Evolutionary conservation across 2,797 vertebrate genomes (phyloP), one percentile per base, ranked within the genome.

Genomic region (Phataginus tetradactyla): DNA sequence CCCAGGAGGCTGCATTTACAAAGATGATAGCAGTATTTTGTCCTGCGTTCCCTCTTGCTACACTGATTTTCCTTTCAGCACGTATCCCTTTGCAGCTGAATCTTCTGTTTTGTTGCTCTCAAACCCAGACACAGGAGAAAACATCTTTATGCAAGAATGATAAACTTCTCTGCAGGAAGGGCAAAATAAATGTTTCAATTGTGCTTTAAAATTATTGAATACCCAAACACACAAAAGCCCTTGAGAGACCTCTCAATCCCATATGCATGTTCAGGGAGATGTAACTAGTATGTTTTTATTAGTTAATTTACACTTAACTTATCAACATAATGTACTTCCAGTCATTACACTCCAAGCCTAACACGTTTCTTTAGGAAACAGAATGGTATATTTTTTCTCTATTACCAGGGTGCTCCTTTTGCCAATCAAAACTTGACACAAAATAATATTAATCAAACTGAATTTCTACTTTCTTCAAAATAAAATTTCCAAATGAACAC

Each of bases 391-490:
- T 59, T 79, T 80, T 78, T 91, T 34, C 45, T 88, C 25, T 84
- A 11, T 85, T 49, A 79, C 85, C 29, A 51, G 12, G 17, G 10
- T 83, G 4, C 9, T 75, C n/a, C 42, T 94, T 94, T 94, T 88
- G 34, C 13, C 53, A 94, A 90, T 25, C 68, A 34, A 96, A 96
- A 95, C 17, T 90, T 80, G 42, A 72, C 49, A 86, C 1, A 57
- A 79, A 59, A 66, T 71, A 86, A 72, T 61, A 45, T 78, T 86
- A 78, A 51, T 80, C 91, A 94, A 83, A 84, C 29, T 10, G 20
- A 91, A 79, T 68, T 80, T 89, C 55, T 89, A 39, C 4, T 66
- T 86, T 42, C 53, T 94, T 94, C 59, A 83, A 84, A 92, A 81
- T 81, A 86, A 91, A 57, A 25, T 86, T 80, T 7, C 77, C 53